Evolutionary conservation across 1,140 invertebrate species (phyloP).

Genomic region (Phymastichus coffea): DNA sequence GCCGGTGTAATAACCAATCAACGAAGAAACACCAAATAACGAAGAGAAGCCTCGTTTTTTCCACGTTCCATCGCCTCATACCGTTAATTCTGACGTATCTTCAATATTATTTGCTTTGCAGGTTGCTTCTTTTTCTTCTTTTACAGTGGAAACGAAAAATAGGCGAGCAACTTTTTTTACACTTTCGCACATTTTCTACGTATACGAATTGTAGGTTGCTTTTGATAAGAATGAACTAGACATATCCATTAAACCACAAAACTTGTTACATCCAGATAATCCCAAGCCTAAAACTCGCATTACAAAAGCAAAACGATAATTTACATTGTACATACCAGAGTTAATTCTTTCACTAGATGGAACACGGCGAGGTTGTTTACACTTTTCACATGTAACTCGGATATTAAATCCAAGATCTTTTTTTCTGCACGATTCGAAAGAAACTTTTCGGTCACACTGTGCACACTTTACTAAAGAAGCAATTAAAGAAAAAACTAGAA

Average conservation of each 20-base stretch:
- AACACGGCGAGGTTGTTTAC: constrained; percentile 19
- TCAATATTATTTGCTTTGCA: constrained; percentile 10
- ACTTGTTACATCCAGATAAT: constrained; percentile 29
- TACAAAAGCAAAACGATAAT: constrained; percentile 23
- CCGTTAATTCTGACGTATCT: constrained; percentile 16
- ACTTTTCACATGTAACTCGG: constrained; percentile 25
- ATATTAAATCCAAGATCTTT: constrained; percentile 29
- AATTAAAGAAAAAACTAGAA: constrained; percentile 27
- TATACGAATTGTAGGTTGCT: constrained; percentile 11
- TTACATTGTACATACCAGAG: constrained; percentile 21
- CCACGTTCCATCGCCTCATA: constrained; percentile 29
- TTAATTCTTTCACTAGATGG: constrained; percentile 26
- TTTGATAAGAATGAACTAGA: constrained; percentile 18
- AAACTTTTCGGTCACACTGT: constrained; percentile 28
- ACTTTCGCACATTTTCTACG: not conserved
- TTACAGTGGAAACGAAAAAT: constrained; percentile 6
- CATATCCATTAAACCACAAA: constrained; percentile 30
- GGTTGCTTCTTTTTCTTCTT: constrained; percentile 25
- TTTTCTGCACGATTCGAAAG: constrained; percentile 20
- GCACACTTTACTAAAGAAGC: constrained; percentile 29
- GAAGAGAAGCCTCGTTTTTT: constrained; percentile 29
- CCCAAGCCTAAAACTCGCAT: constrained; percentile 26
- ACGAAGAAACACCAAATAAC: constrained; percentile 26
- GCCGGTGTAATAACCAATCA: constrained; percentile 33
- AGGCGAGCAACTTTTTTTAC: constrained; percentile 13